These are phyloP conservation scores for Anastatus disparis DNA, from an alignment of 1,140 invertebrate species.

Conservation along the genomic window DNA sequence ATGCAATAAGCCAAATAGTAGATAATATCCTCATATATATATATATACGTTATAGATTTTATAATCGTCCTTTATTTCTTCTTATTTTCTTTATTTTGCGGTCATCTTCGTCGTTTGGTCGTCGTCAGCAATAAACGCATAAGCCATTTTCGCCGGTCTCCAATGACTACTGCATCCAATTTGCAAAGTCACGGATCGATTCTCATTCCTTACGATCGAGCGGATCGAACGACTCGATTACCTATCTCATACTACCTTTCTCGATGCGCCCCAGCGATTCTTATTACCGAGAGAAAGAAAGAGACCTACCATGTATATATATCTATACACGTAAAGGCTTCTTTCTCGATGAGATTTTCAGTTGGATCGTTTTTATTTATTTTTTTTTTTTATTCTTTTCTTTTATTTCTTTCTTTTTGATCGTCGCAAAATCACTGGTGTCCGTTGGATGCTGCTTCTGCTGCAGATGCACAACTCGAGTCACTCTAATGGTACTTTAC, in stretches of 20 bases:
- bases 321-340: too few species aligned
- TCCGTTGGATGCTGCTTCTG: too few species aligned
- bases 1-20: too few species aligned
- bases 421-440: conserved; percentile 39
- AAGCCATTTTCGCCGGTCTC: too few species aligned
- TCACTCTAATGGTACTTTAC: conserved; percentile 33
- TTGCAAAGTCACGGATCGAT: conserved; percentile 42
- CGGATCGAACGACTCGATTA: conserved; percentile 41
- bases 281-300: conserved; percentile 16
- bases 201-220: conserved; percentile 39
- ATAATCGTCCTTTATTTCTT: too few species aligned
- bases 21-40: too few species aligned
- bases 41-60: too few species aligned
- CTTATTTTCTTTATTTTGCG: too few species aligned
- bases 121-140: too few species aligned
- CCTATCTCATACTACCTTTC: conserved; percentile 28
- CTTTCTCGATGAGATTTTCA: conserved; percentile 28
- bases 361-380: not conserved
- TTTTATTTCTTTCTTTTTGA: conserved; percentile 16
- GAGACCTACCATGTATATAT: not conserved
- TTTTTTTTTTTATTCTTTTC: conserved; percentile 16
- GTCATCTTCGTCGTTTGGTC: not conserved
- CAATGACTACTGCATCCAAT: conserved; percentile 38
- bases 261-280: conserved; percentile 9
- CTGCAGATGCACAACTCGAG: conserved; percentile 7